Evolutionary conservation across 2,797 vertebrate genomes (phyloP).

Genomic region (Melanitta fusca): DNA sequence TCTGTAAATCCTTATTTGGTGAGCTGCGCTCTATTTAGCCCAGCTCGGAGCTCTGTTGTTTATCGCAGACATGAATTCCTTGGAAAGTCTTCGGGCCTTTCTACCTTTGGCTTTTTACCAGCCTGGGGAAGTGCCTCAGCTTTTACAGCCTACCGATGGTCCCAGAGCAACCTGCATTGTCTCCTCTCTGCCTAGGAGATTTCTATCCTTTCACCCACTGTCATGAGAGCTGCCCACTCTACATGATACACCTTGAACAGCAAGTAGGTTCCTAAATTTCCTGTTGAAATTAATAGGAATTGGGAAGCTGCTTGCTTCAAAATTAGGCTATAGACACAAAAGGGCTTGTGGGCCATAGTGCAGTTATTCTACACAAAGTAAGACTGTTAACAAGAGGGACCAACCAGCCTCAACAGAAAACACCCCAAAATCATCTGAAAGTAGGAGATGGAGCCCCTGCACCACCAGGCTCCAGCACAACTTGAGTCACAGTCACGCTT

Average conservation of each 20-base stretch:
- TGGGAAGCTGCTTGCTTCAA: rapidly evolving
- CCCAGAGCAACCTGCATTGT: rapidly evolving
- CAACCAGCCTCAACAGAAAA: rapidly evolving
- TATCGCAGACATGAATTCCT: background rate
- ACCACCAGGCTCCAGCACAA: background rate
- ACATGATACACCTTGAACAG: background rate
- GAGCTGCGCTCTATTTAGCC: background rate
- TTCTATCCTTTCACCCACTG: background rate
- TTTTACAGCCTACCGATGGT: background rate
- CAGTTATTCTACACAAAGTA: rapidly evolving
- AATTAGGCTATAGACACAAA: background rate
- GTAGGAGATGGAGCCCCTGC: background rate
- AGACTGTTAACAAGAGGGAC: background rate
- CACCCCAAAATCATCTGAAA: background rate
- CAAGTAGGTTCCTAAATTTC: background rate
- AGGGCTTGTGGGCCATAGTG: rapidly evolving
- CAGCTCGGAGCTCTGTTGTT: background rate
- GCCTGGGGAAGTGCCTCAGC: background rate
- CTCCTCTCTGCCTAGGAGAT: background rate
- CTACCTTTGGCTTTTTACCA: slow-evolving; percentile 30
- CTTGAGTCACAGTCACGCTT: background rate
- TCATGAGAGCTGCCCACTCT: background rate
- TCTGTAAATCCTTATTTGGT: slow-evolving; percentile 52
- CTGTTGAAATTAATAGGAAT: background rate
- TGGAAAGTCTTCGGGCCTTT: background rate